Evolutionary conservation across 2,113 vertebrate genomes (phyloP).

Genomic region (Pseudonaja textilis): DNA sequence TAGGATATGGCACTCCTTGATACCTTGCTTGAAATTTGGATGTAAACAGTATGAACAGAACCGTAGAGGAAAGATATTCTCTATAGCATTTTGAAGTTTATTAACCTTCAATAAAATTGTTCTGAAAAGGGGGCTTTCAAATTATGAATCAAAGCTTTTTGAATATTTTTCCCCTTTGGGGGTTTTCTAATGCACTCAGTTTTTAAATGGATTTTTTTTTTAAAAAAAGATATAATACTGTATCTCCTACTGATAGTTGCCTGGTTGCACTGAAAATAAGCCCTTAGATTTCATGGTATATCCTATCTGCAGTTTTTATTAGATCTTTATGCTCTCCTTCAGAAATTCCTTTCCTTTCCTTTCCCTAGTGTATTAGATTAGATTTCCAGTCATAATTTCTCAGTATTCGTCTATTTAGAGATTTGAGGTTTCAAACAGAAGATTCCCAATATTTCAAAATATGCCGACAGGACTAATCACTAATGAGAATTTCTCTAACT

Average conservation of each 20-base stretch:
- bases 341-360: background rate
- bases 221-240: background rate
- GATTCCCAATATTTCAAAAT: background rate
- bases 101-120: background rate
- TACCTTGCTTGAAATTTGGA: background rate
- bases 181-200: background rate
- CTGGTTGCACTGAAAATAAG: background rate
- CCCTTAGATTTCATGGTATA: too few species aligned
- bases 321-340: background rate
- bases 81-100: background rate
- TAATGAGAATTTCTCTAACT: background rate
- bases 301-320: background rate
- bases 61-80: background rate
- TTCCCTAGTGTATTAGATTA: background rate
- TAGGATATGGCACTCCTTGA: background rate
- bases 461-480: background rate
- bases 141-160: background rate
- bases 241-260: background rate
- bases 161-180: background rate
- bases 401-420: conserved; percentile 5
- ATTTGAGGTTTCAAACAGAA: conserved; percentile 17
- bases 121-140: background rate
- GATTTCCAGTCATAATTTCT: background rate
- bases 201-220: background rate
- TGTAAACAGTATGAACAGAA: background rate